Evolutionary conservation across 2,888 invertebrate genomes (phyloP).

Genomic region (Lutraria lutraria): DNA sequence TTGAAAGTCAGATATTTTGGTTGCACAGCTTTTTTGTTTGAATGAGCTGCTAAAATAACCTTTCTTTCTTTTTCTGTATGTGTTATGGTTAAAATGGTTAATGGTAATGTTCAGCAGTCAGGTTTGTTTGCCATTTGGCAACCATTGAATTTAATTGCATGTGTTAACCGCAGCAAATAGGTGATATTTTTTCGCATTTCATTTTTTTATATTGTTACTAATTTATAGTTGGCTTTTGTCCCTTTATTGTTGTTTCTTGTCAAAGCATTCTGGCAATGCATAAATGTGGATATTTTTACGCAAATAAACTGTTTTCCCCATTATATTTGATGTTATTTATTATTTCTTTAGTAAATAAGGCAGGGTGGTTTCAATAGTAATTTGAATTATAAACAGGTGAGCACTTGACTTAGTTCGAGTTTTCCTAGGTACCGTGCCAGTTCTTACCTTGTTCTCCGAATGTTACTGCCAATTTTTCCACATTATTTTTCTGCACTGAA

Average conservation of each 20-base stretch:
- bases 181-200: not conserved
- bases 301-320: not conserved
- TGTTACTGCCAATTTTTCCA: too few relatives aligned
- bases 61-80: too few relatives aligned
- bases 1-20: too few relatives aligned
- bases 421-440: not conserved
- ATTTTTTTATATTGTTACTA: not conserved
- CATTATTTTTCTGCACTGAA: too few relatives aligned
- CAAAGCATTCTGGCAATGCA: slow-evolving; percentile 10
- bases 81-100: not conserved
- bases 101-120: not conserved
- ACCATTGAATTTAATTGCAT: not conserved
- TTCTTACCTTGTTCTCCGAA: not conserved
- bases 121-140: not conserved
- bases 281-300: not conserved
- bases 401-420: not conserved
- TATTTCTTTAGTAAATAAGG: not conserved
- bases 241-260: not conserved
- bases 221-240: not conserved
- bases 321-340: not conserved
- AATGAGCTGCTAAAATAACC: too few relatives aligned
- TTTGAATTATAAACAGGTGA: not conserved
- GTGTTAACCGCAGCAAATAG: not conserved
- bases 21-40: too few relatives aligned
- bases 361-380: not conserved